Evolutionary conservation across 2,113 vertebrate species (phyloP).

Genomic region (Synchiropus splendidus): DNA sequence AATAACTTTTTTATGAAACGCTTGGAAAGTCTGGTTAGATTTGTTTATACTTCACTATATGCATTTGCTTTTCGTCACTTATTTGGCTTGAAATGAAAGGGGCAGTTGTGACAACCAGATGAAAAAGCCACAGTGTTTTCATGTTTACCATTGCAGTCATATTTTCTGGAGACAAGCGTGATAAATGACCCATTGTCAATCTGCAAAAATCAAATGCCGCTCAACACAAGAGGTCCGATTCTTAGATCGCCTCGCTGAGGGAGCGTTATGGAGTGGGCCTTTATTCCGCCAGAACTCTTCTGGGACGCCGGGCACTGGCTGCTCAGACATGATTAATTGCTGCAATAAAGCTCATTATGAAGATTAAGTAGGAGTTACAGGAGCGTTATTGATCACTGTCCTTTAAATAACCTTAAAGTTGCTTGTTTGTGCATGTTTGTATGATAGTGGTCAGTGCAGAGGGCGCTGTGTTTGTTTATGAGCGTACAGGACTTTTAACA

Average conservation of each 20-base stretch:
- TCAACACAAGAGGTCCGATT: conserved; percentile 15
- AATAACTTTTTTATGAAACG: too few species aligned
- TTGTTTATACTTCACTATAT: too few species aligned
- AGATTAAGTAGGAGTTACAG: conserved; percentile 72
- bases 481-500: conserved; percentile 17
- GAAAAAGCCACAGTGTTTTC: not conserved
- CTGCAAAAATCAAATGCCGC: conserved; percentile 15
- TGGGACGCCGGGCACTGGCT: conserved; percentile 51
- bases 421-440: conserved; percentile 60
- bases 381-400: conserved; percentile 71
- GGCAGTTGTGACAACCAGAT: too few species aligned
- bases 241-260: conserved; percentile 3
- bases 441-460: conserved; percentile 47
- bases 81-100: too few species aligned
- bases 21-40: too few species aligned
- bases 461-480: conserved; percentile 34
- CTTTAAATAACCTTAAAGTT: conserved; percentile 73
- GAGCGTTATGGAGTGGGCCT: conserved; percentile 23
- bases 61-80: too few species aligned
- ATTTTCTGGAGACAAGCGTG: conserved; percentile 7
- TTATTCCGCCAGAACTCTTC: conserved; percentile 49
- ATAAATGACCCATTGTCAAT: conserved; percentile 7
- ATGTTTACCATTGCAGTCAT: not conserved
- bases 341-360: conserved; percentile 71
- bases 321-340: conserved; percentile 67